These are phyloP conservation scores for Enchytraeus crypticus DNA, from an alignment of 2,888 invertebrate genomes.

Conservation along the genomic window DNA sequence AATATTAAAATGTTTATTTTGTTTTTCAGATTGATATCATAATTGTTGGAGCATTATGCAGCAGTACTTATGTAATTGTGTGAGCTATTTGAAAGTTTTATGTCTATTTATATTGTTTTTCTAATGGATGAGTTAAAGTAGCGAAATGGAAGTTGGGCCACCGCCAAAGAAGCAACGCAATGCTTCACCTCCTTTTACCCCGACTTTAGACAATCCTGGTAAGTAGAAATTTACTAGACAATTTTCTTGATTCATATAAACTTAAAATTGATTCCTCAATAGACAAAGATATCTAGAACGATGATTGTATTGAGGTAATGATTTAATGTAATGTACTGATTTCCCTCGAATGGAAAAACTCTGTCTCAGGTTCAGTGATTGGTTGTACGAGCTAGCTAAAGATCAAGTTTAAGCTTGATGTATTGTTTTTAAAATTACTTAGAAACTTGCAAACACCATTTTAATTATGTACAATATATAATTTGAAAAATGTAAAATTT, in stretches of 20 bases:
- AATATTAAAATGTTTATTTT: too few species aligned
- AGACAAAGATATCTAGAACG: not conserved
- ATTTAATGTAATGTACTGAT: not conserved
- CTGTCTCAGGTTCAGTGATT: not conserved
- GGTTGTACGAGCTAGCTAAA: too few species aligned
- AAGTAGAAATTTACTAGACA: not conserved
- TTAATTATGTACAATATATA: not conserved
- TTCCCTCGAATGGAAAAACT: not conserved
- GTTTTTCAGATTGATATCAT: not conserved
- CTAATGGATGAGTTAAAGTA: not conserved
- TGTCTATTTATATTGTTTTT: not conserved
- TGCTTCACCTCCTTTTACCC: slow-evolving; percentile 7
- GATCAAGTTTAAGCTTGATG: too few species aligned
- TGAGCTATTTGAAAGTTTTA: too few species aligned
- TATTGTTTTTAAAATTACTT: too few species aligned
- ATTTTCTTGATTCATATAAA: not conserved
- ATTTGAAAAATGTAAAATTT: not conserved
- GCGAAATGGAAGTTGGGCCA: slow-evolving; percentile 10
- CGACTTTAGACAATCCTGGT: slow-evolving; percentile 2
- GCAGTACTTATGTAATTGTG: too few species aligned
- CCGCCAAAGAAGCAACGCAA: slow-evolving; percentile 14
- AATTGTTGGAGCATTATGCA: not conserved
- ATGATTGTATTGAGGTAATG: not conserved
- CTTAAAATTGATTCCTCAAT: not conserved
- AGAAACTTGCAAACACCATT: not conserved